Base-by-base conservation (phyloP, 2,888 invertebrate genomes). In the Hydroisotoma schaefferi region DNA sequence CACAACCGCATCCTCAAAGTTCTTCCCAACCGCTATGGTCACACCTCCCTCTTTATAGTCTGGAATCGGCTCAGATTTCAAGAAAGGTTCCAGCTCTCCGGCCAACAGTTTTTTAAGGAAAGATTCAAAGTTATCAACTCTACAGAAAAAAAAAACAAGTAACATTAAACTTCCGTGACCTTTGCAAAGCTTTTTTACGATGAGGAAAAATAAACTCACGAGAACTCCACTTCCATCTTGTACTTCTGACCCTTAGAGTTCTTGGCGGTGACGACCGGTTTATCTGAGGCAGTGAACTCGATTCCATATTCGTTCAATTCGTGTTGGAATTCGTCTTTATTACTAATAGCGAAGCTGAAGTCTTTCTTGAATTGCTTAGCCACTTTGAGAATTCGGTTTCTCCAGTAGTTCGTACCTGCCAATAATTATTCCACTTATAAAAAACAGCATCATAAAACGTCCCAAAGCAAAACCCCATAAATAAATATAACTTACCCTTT, bases 61-160 rank as follows among this genome's bases (percentile, higher is more conserved):
- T 2, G 99, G 99, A 29, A 95, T 79, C 0, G 90, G 80, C 77
- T 99, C 98, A 0, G 98, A 99, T 79, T 99, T 99, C 69, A 98
- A 78, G 80, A 90, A 95, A 0, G 95, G 87, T 74, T 93, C 91
- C 69, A 98, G 77, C 72, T 88, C 87, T 49, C 86, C 91, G 61
- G 83, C 87, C 65, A 90, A 79, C 44, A 97, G 78, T 74, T 93
- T 87, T 71, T 87, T 87, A 44, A 92, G 83, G 82, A 98, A 99
- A 38, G 83, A 76, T 73, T 88, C 85, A 63, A 99, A 84, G 74
- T 81, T 84, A 56, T 95, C 95, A 69, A 94, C 80, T 68, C 89
- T 90, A 79, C 59, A 78, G 74, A 52, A 54, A 56, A 56, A 68
- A 22, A 20, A 46, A 2, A 47, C 20, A 43, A 8, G 18, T 18